Percentiles rank a stretch among this genome's conserved stretches.
These are phyloP conservation scores for Geodia barretti DNA, from an alignment of 37 sponge, comb jelly and placozoan species.

Conservation along the genomic window DNA sequence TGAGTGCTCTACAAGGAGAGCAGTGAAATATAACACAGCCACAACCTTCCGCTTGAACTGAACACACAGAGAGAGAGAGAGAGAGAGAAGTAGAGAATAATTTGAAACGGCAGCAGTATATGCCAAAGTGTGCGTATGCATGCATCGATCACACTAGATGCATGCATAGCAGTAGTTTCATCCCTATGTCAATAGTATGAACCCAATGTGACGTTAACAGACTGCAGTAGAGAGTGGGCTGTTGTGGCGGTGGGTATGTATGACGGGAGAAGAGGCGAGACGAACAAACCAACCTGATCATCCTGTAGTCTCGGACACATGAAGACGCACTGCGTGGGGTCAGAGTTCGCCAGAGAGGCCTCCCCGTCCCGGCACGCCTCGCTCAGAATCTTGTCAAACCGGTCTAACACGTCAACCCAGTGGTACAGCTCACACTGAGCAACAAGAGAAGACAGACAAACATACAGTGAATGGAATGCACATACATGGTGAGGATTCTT, in stretches of 20 bases:
- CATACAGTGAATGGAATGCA: too few relatives aligned
- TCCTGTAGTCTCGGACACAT: constrained; percentile 63
- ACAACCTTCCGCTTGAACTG: constrained; percentile 69
- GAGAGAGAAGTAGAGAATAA: too few relatives aligned
- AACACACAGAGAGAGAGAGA: background rate
- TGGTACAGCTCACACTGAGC: constrained; percentile 99
- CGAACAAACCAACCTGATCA: constrained; percentile 38
- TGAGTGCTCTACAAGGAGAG: constrained; percentile 96
- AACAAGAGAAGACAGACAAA: background rate
- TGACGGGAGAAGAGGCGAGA: background rate
- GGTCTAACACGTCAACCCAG: constrained; percentile 95
- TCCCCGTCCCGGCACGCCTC: constrained; percentile 47
- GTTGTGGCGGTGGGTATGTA: background rate
- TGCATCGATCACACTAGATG: background rate
- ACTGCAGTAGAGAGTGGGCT: too few relatives aligned
- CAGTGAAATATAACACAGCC: constrained; percentile 85
- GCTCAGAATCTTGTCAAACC: constrained; percentile 86
- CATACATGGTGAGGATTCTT: too few relatives aligned
- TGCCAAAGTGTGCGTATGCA: background rate
- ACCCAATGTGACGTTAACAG: too few relatives aligned
- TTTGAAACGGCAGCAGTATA: background rate
- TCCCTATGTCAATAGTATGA: too few relatives aligned
- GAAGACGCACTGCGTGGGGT: constrained; percentile 42
- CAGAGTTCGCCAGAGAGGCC: background rate
- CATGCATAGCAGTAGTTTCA: background rate